Evolutionary conservation across 2,888 invertebrate genomes (phyloP).

Genomic region (Drosophila nr. perissopoda): DNA sequence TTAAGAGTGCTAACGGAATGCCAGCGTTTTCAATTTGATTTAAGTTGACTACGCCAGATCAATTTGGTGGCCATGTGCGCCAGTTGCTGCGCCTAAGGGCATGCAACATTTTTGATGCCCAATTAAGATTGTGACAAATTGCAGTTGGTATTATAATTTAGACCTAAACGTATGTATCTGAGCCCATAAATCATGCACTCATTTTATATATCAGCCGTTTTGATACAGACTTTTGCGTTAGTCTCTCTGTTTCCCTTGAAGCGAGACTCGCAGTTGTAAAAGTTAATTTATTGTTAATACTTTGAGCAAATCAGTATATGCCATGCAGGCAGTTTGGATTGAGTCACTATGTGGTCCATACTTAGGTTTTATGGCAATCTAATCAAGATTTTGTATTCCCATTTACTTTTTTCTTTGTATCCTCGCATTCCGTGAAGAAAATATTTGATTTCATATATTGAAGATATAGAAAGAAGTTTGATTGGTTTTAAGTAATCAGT

Average conservation of each 20-base stretch:
- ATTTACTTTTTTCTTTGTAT: not conserved
- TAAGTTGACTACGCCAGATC: slow-evolving; percentile 45
- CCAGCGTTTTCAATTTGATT: slow-evolving; percentile 65
- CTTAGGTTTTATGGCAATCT: not conserved
- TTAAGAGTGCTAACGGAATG: slow-evolving; percentile 27
- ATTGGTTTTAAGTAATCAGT: not conserved
- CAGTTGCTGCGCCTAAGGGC: slow-evolving; percentile 32
- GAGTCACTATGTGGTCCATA: not conserved
- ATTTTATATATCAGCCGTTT: not conserved
- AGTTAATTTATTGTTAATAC: not conserved
- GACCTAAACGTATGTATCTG: not conserved
- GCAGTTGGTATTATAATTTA: not conserved
- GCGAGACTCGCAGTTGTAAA: not conserved
- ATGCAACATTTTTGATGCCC: slow-evolving; percentile 46
- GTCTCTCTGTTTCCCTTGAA: not conserved
- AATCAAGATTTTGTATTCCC: not conserved
- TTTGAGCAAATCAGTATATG: not conserved
- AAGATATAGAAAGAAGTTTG: not conserved
- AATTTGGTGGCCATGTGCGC: slow-evolving; percentile 41
- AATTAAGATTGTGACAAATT: slow-evolving; percentile 1
- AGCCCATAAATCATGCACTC: not conserved
- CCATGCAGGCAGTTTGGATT: not conserved
- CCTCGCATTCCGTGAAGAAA: not conserved
- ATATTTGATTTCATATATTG: too few relatives aligned
- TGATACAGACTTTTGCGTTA: not conserved